Evolutionary conservation across 1,140 invertebrate genomes (phyloP), one percentile per base, ranked within the genome.

Genomic region (Formica selysi): DNA sequence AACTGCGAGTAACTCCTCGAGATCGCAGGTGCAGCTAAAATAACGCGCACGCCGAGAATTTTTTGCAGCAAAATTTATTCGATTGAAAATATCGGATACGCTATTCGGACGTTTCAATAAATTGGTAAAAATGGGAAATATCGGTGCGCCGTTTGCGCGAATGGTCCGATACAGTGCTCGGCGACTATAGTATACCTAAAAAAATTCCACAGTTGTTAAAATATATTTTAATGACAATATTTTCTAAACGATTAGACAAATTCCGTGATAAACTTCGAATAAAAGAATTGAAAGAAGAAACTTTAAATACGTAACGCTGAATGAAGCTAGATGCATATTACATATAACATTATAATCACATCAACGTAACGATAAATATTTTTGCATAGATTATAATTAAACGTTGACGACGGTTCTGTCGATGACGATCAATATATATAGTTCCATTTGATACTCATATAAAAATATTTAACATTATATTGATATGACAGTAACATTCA

Each of bases 21-120:
- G 68, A 83, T 83, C 79, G 79, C 81, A 65, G 80, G 54, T 84
- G 80, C 8, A 38, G 22, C 81, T 85, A 36, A 85, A 80, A 78
- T 78, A 76, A 51, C 48, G 48, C 61, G 61, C 81, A 44, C 59
- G 61, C 32, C 81, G 41, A 4, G 59, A 85, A 64, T 78, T 74
- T 83, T 83, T 73, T 44, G 54, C 68, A 41, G 38, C 6, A 57
- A 74, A 83, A 83, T 83, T 73, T 74, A 83, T 74, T 83, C 79
- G 68, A 83, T 74, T 73, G 68, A 83, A 83, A 83, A 83, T 83
- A 83, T 83, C 79, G 68, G 79, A 38, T 57, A 26, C 64, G 41
- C 54, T 38, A 41, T 70, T 57, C 54, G 68, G 38, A 61, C 68
- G 64, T 73, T 74, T 61, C 54, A 74, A 83, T 83, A 74, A 83